Percentiles rank a stretch among this genome's conserved stretches.
phyloP scores from a whole-genome alignment of 2,797 vertebrate genomes.

The Pachyuromys duprasi region DNA sequence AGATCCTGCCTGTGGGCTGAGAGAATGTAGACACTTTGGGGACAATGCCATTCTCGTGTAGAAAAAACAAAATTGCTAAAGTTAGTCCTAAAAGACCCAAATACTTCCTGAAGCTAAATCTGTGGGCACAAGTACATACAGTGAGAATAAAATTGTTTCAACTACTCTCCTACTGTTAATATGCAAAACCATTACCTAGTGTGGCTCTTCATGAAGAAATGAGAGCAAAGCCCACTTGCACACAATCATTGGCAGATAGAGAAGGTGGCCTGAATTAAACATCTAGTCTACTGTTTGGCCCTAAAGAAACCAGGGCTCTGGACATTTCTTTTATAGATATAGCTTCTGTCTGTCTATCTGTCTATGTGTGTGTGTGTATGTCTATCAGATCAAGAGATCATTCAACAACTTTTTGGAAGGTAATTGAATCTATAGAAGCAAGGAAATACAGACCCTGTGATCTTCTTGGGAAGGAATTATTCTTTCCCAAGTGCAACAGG shows the following conservation, averaged over 20 bases:
- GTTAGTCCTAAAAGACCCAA: constrained; percentile 70
- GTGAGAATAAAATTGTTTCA: constrained; percentile 77
- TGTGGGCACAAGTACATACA: constrained; percentile 42
- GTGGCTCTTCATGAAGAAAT: constrained; percentile 38
- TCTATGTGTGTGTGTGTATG: neutral
- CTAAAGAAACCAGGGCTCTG: neutral
- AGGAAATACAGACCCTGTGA: neutral
- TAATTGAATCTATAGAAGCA: neutral
- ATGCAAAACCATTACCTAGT: neutral
- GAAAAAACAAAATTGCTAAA: constrained; percentile 81
- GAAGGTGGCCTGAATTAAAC: neutral
- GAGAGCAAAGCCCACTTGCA: neutral
- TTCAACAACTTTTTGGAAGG: neutral
- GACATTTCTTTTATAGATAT: neutral
- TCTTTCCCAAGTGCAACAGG: neutral
- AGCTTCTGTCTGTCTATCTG: neutral
- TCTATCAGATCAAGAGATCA: neutral
- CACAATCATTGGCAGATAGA: neutral
- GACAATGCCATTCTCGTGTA: constrained; percentile 17
- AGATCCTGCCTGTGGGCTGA: neutral
- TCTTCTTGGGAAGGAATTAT: neutral
- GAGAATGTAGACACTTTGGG: constrained; percentile 71
- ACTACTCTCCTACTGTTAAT: constrained; percentile 72
- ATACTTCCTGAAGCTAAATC: constrained; percentile 76
- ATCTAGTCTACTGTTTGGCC: neutral